Conservation (phyloP, 2,113 vertebrate species). For the Syngnathoides biaculeatus region DNA sequence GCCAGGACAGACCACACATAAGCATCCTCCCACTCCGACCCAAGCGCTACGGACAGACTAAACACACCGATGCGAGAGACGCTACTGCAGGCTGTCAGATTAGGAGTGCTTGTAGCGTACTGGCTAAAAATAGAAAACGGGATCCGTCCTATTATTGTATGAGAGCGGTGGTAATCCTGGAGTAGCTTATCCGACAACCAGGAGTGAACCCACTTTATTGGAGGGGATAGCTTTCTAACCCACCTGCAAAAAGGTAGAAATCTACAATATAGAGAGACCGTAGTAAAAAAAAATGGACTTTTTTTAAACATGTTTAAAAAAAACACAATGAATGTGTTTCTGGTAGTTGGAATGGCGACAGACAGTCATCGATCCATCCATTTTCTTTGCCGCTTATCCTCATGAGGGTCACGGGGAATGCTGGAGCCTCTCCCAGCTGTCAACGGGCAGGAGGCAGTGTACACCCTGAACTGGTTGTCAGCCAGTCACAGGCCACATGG, state of each 20-base stretch:
- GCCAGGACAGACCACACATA: conserved; percentile 54
- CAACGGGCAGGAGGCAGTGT: no score
- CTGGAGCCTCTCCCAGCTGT: no score
- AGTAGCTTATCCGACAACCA: conserved; percentile 37
- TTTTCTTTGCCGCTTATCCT: no score
- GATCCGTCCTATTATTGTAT: conserved; percentile 56
- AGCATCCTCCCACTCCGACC: conserved; percentile 25
- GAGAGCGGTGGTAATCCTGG: conserved; percentile 37
- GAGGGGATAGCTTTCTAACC: neutral
- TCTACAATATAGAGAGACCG: neutral
- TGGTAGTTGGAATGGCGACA: no score
- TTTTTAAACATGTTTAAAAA: neutral
- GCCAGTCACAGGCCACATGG: no score
- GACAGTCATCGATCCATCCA: no score
- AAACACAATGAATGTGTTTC: no score
- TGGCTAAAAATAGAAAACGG: conserved; percentile 61
- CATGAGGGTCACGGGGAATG: no score
- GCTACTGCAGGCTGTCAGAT: conserved; percentile 46
- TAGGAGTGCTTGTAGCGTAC: conserved; percentile 42
- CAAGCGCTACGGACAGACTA: conserved; percentile 34
- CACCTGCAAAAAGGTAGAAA: neutral
- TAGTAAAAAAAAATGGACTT: neutral
- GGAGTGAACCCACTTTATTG: conserved; percentile 14
- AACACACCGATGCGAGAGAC: conserved; percentile 43
- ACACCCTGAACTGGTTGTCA: no score